A percentile compares a stretch with the other conserved stretches of the same genome.
Evolutionary conservation across 2,113 vertebrate genomes (phyloP).

Genomic region (Alligator mississippiensis): DNA sequence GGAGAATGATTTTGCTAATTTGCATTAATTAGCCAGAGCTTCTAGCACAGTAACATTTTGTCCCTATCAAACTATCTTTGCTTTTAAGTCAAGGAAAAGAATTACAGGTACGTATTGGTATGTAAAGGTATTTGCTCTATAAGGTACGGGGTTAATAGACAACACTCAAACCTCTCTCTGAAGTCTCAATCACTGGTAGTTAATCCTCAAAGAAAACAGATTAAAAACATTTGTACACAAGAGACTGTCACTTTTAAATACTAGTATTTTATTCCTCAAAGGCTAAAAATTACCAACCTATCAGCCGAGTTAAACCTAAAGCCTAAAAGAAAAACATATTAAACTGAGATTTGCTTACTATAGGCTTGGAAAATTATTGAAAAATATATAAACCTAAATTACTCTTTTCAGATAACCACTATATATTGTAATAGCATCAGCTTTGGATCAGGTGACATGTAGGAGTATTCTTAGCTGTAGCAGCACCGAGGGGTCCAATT

Average conservation of each 20-base stretch:
- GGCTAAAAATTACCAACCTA: neutral
- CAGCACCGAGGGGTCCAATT: neutral
- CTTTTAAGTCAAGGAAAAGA: constrained; percentile 23
- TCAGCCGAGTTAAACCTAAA: neutral
- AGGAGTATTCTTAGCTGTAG: neutral
- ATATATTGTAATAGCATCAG: neutral
- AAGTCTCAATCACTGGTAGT: neutral
- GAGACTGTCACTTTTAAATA: neutral
- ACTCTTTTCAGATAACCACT: neutral
- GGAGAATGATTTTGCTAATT: neutral
- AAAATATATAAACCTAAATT: neutral
- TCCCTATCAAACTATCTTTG: neutral
- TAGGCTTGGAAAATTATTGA: neutral
- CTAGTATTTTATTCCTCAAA: neutral
- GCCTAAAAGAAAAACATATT: neutral
- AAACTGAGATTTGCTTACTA: neutral
- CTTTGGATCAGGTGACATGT: rapidly evolving
- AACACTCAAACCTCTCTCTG: neutral
- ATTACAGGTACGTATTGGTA: neutral
- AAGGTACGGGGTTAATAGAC: neutral
- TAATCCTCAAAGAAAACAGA: neutral
- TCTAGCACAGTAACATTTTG: neutral
- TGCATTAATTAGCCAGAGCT: constrained; percentile 49
- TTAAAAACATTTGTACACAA: neutral
- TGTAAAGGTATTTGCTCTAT: neutral